Evolutionary conservation across 2,797 vertebrate species (phyloP).

Genomic region (Mormyrops boulengeri): DNA sequence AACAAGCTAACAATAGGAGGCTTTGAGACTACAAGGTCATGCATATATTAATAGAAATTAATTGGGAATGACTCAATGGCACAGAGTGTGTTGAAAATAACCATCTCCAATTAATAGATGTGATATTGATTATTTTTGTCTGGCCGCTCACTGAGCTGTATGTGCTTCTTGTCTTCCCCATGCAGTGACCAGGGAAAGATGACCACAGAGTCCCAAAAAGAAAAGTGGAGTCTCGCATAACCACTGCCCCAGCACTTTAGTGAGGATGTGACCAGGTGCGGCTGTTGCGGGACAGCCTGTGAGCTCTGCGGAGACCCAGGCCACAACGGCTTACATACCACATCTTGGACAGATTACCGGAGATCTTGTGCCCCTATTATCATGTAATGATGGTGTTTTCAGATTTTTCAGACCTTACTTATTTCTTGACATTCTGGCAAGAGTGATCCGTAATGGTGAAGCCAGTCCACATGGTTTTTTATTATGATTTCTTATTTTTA

Average conservation of each 20-base stretch:
- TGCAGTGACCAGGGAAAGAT: conserved; percentile 43
- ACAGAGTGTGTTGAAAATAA: neutral
- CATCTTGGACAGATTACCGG: neutral
- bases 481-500: neutral
- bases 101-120: neutral
- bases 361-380: neutral
- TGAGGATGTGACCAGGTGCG: conserved; percentile 54
- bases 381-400: neutral
- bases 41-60: neutral
- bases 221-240: conserved; percentile 6
- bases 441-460: neutral
- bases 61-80: neutral
- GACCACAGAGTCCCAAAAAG: conserved; percentile 31
- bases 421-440: neutral
- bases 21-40: neutral
- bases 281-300: conserved; percentile 59
- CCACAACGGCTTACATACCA: neutral
- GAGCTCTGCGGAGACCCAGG: conserved; percentile 19
- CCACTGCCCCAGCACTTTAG: conserved; percentile 26
- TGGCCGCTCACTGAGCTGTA: neutral
- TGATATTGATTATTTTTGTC: neutral
- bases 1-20: neutral
- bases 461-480: neutral
- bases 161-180: conserved; percentile 21
- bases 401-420: neutral